phyloP scores from a whole-genome alignment of 2,797 vertebrate genomes.

The Cuniculus paca region DNA sequence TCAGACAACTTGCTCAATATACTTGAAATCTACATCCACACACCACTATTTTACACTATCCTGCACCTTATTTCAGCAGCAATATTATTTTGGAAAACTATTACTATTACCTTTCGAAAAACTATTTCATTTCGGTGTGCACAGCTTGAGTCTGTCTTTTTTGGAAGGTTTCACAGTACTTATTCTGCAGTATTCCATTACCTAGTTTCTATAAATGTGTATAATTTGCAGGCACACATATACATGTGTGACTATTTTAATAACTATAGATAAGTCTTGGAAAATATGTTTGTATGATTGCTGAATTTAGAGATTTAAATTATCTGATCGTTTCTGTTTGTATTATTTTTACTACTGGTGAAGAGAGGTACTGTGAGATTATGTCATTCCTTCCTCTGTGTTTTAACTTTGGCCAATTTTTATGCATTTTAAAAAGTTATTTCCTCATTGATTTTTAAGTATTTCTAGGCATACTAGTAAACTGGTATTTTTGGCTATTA shows the following conservation, averaged over 20 bases:
- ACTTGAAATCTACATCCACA: not conserved
- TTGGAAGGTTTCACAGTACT: not conserved
- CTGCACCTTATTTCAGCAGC: not conserved
- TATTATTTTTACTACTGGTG: not conserved
- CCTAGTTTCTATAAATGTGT: not conserved
- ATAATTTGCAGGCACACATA: not conserved
- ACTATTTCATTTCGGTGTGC: not conserved
- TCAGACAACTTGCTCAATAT: not conserved
- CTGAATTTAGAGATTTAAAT: constrained; percentile 12
- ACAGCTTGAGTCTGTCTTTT: not conserved
- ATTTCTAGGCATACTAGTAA: not conserved
- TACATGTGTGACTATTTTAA: not conserved
- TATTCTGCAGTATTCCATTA: not conserved
- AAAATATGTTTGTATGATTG: not conserved
- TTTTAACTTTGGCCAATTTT: constrained; percentile 33
- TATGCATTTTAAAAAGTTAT: not conserved
- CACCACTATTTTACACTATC: not conserved
- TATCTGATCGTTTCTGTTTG: not conserved
- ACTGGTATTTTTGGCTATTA: not conserved
- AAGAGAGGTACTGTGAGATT: not conserved
- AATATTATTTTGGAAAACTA: not conserved
- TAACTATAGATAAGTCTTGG: not conserved
- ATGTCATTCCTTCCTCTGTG: not conserved
- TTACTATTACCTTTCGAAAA: not conserved
- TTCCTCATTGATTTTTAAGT: constrained; percentile 11